A percentile compares a stretch with the other conserved stretches of the same genome.
Conservation (phyloP, 1,140 invertebrate genomes). For the Meloidogyne exigua region DNA sequence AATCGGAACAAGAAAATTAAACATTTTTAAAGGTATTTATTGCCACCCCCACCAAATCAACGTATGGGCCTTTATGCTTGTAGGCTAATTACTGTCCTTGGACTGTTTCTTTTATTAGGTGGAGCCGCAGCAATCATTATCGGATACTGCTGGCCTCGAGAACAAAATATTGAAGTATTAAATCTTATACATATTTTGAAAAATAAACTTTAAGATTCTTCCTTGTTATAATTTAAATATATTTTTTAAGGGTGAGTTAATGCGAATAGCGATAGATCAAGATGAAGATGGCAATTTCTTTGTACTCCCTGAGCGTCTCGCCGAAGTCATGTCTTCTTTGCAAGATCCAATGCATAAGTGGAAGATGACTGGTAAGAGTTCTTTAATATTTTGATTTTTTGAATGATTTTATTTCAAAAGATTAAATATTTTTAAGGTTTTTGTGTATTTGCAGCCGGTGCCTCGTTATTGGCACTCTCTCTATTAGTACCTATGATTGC, state of each 20-base stretch:
- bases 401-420: too few relatives aligned
- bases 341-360: slow-evolving; percentile 59
- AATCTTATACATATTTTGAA: not conserved
- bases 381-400: not conserved
- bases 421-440: slow-evolving; percentile 45
- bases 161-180: slow-evolving; percentile 22
- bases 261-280: slow-evolving; percentile 51
- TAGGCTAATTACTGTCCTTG: slow-evolving; percentile 56
- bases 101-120: slow-evolving; percentile 52
- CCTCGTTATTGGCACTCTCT: slow-evolving; percentile 54
- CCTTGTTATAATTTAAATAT: too few relatives aligned
- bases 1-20: too few relatives aligned
- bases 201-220: not conserved
- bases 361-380: slow-evolving; percentile 50
- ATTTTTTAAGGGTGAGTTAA: slow-evolving; percentile 46
- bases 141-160: slow-evolving; percentile 58
- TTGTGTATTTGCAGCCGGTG: slow-evolving; percentile 58
- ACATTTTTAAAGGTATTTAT: slow-evolving; percentile 45
- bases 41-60: slow-evolving; percentile 55
- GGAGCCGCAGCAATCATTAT: slow-evolving; percentile 55
- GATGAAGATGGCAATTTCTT: slow-evolving; percentile 62
- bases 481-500: slow-evolving; percentile 58
- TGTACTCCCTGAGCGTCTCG: slow-evolving; percentile 56
- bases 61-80: slow-evolving; percentile 50
- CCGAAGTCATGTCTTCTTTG: slow-evolving; percentile 42